phyloP scores from a whole-genome alignment of 2,113 vertebrate genomes.

The Menidia beryllina region DNA sequence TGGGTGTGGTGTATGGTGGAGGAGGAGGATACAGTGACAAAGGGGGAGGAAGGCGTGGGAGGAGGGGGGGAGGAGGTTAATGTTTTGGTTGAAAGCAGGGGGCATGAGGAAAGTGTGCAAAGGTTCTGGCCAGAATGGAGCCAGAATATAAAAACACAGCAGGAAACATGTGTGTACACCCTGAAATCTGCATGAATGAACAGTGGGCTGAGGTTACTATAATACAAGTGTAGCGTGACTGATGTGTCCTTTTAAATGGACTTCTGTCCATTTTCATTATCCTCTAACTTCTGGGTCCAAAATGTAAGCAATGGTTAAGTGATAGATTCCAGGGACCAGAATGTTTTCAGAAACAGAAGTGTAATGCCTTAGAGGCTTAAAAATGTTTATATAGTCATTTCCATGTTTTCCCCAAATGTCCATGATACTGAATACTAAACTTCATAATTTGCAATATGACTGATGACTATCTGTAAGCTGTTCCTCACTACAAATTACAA shows the following conservation, averaged over 20 bases:
- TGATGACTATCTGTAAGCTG: too few relatives aligned
- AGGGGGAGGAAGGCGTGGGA: not conserved
- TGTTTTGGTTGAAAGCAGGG: slow-evolving; percentile 44
- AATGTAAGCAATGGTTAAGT: not conserved
- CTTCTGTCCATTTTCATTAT: not conserved
- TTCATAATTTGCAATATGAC: too few relatives aligned
- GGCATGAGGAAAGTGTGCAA: slow-evolving; percentile 36
- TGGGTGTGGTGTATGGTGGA: not conserved
- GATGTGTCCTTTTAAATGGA: not conserved
- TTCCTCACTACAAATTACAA: too few relatives aligned
- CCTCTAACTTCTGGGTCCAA: not conserved
- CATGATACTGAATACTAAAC: too few relatives aligned
- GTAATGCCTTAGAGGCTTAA: not conserved
- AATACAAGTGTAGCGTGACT: slow-evolving; percentile 11
- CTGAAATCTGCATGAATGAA: slow-evolving; percentile 50
- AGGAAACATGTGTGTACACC: slow-evolving; percentile 39
- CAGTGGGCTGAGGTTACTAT: slow-evolving; percentile 34
- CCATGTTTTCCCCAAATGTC: too few relatives aligned
- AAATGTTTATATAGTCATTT: not conserved
- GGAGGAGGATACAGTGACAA: not conserved
- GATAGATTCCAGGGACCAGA: not conserved
- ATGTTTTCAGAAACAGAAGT: not conserved
- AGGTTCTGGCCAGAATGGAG: slow-evolving; percentile 46
- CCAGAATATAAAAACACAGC: slow-evolving; percentile 45
- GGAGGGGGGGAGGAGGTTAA: slow-evolving; percentile 10